Percentiles rank a stretch among this genome's conserved stretches.
Evolutionary conservation across 2,888 invertebrate genomes (phyloP).

Genomic region (Pedicia rivosa): DNA sequence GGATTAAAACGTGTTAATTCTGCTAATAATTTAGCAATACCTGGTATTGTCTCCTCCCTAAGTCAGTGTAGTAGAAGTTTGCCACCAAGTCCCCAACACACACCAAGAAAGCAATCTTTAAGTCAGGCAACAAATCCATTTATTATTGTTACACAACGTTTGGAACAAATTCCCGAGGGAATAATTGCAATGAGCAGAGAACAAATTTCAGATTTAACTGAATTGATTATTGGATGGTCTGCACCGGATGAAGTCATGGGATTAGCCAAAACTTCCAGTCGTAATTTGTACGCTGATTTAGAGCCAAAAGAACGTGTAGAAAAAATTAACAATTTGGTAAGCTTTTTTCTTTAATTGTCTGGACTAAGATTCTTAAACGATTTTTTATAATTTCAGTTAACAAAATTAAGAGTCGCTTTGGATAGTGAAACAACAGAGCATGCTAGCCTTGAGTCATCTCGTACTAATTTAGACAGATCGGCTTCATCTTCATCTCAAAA

Average conservation of each 20-base stretch:
- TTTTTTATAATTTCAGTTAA: slow-evolving; percentile 36
- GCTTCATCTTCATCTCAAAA: slow-evolving; percentile 14
- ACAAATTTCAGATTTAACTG: slow-evolving; percentile 23
- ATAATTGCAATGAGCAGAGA: slow-evolving; percentile 19
- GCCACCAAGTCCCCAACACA: slow-evolving; percentile 61
- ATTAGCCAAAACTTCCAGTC: slow-evolving; percentile 75
- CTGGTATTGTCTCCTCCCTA: slow-evolving; percentile 34
- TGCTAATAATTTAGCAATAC: slow-evolving; percentile 47
- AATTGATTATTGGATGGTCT: slow-evolving; percentile 22
- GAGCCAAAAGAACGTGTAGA: slow-evolving; percentile 49
- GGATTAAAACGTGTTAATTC: slow-evolving; percentile 54
- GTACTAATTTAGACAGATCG: slow-evolving; percentile 33
- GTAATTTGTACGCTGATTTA: slow-evolving; percentile 57
- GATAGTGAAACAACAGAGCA: slow-evolving; percentile 50
- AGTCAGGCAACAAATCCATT: slow-evolving; percentile 40
- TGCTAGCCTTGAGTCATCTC: slow-evolving; percentile 26
- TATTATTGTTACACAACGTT: slow-evolving; percentile 21
- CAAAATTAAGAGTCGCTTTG: slow-evolving; percentile 56
- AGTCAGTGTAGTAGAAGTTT: slow-evolving; percentile 43
- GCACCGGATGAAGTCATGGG: slow-evolving; percentile 69
- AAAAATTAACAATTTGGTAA: slow-evolving; percentile 77
- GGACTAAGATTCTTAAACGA: neutral
- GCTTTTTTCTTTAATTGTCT: slow-evolving; percentile 13
- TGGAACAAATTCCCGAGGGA: slow-evolving; percentile 23
- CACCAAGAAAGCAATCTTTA: slow-evolving; percentile 52